These are phyloP conservation scores for Geodia barretti DNA, from an alignment of 37 sponge, comb jelly and placozoan genomes.

Conservation along the genomic window DNA sequence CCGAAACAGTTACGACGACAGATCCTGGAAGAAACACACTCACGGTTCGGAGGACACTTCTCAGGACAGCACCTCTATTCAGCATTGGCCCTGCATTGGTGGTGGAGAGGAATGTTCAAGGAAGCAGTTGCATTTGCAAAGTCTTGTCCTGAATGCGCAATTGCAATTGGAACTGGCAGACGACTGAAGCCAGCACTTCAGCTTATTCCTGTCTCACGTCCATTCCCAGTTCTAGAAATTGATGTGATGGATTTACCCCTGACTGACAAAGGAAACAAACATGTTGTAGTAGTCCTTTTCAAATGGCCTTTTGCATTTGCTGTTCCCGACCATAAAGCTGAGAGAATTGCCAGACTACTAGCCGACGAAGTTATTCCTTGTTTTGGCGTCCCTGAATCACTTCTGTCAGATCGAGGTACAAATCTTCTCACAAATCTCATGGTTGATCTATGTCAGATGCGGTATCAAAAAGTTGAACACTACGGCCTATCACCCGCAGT, in stretches of 20 bases:
- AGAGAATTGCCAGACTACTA: slow-evolving; percentile 23
- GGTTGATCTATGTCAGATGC: slow-evolving; percentile 12
- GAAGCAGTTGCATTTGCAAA: no score
- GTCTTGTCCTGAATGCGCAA: slow-evolving; percentile 47
- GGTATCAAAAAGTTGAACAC: slow-evolving; percentile 30
- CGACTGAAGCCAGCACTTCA: slow-evolving; percentile 27
- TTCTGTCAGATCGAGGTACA: slow-evolving; percentile 20
- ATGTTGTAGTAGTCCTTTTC: slow-evolving; percentile 45
- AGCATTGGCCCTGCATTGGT: no score
- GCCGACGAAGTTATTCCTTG: slow-evolving; percentile 26
- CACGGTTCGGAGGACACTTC: no score
- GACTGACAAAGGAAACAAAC: slow-evolving; percentile 28
- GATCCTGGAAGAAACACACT: no score
- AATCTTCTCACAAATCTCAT: slow-evolving; percentile 23
- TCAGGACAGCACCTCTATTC: no score
- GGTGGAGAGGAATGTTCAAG: no score
- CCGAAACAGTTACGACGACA: no score
- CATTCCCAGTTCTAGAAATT: slow-evolving; percentile 47
- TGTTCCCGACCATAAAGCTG: slow-evolving; percentile 48
- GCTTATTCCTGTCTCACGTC: slow-evolving; percentile 40
- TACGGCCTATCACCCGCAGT: slow-evolving; percentile 29
- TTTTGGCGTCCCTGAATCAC: slow-evolving; percentile 23
- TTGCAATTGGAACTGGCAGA: slow-evolving; percentile 10
- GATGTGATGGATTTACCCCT: slow-evolving; percentile 49
- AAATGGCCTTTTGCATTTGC: slow-evolving; percentile 64